A percentile compares a stretch with the other conserved stretches of the same genome.
These are phyloP conservation scores for Endotricha flammealis DNA, from an alignment of 2,888 invertebrate species.

Conservation along the genomic window DNA sequence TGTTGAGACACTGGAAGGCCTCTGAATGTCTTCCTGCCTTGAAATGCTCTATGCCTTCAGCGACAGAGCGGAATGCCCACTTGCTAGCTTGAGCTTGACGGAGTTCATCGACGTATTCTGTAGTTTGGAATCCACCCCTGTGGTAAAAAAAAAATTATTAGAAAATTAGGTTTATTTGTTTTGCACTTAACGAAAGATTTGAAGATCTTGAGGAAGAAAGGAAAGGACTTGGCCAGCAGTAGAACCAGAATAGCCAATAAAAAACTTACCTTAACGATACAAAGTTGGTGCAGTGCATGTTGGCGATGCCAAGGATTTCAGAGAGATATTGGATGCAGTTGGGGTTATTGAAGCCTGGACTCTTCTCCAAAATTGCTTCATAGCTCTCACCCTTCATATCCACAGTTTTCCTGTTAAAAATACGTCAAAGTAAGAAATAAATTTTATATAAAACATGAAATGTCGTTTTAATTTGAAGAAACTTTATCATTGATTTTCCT, in stretches of 20 bases:
- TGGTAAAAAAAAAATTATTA: conserved; percentile 15
- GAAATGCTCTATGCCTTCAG: conserved; percentile 97
- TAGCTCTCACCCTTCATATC: conserved; percentile 88
- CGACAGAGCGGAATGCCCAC: conserved; percentile 95
- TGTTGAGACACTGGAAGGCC: conserved; percentile 96
- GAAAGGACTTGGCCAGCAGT: too few species aligned
- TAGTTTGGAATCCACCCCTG: conserved; percentile 86
- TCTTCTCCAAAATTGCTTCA: conserved; percentile 89
- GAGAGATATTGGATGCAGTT: conserved; percentile 91
- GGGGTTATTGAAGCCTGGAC: conserved; percentile 92
- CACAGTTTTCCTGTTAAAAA: conserved; percentile 82
- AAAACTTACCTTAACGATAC: conserved; percentile 82
- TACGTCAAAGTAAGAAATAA: conserved; percentile 28
- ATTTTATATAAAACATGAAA: conserved; percentile 28
- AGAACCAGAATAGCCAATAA: too few species aligned
- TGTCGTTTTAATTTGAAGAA: conserved; percentile 42
- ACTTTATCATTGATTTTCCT: conserved; percentile 37
- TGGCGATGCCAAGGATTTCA: conserved; percentile 84
- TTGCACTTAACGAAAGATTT: background rate
- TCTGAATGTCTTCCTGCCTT: conserved; percentile 95
- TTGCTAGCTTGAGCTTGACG: conserved; percentile 94
- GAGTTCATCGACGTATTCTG: conserved; percentile 90
- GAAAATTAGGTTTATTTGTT: background rate
- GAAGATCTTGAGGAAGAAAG: too few species aligned
- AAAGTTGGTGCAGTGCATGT: conserved; percentile 84